Evolutionary conservation across 2,113 vertebrate species (phyloP), one percentile per base, ranked within the genome.

Genomic region (Nothocercus julius): DNA sequence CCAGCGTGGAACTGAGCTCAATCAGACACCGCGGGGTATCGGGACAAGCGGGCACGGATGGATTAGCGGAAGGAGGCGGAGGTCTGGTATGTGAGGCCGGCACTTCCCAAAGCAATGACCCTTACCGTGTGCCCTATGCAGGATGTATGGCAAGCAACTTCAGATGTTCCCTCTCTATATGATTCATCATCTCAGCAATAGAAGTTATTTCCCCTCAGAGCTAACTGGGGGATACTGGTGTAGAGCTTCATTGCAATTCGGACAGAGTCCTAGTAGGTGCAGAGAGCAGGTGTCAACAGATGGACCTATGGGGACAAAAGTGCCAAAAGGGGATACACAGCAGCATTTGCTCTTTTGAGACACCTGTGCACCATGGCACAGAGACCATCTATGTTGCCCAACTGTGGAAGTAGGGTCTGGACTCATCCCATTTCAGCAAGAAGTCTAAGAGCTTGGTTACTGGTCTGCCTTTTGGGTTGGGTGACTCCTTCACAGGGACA

Each of bases 361-460:
- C 5, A 34, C 13, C 10, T 51, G 18, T 25, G 16, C 17, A 3
- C 32, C 0, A 0, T 9, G 38, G 8, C 40, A 61, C 6, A 68
- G 66, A 76, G 72, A 25, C 30, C 40, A 62, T 3, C 1, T 5
- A 44, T 36, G 66, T 5, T 38, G 38, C 18, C 19, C 21, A 53
- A 36, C 7, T 21, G 17, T 32, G n/a, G 13, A 45, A 61, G 53
- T 2, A 3, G 44, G 54, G 24, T 44, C 63, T 76, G 56, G 51
- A 56, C 20, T 62, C 85, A 45, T 56, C 40, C 59, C 24, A 5
- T 51, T 34, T n/a, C 53, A 67, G 17, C 3, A 6, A 68, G 13
- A 7, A 62, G 67, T 18, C 53, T 42, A 32, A 14, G 44, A 88
- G 21, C 38, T 30, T 7, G 8, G 17, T 1, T 58, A n/a, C 21